Evolutionary conservation across 2,113 vertebrate genomes (phyloP), one percentile per base, ranked within the genome.

Genomic region (Motacilla tschutschensis): DNA sequence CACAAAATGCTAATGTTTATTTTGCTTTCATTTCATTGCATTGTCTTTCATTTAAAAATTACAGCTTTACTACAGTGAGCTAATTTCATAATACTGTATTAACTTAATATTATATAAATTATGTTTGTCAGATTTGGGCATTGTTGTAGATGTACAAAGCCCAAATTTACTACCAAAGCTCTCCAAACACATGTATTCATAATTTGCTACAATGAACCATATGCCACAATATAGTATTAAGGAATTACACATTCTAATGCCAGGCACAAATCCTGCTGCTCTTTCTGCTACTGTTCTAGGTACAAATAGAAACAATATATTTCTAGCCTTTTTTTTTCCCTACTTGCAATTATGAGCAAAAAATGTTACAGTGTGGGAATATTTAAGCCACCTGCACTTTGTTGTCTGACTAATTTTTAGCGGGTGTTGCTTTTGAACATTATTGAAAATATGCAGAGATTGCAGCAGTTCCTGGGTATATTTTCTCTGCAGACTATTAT

Each of bases 81-180:
- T 97, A 96, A 97, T 97, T 97, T 97, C 94, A 92, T 97, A 96
- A 97, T 97, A 93, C 94, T 89, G 96, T 93, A 97, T 97, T 95
- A 96, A 96, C 85, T 95, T 96, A 96, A 97, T 97, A 97, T 97
- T 97, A 93, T 92, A 95, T 97, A 97, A 97, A 97, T 97, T 95
- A 96, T 57, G 17, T 90, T 76, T 93, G 95, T 97, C 96, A 97
- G 94, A 95, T 96, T 93, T 91, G 92, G 87, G 93, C 90, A 95
- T 94, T 95, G 96, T 96, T 94, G 89, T 43, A 73, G 95, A 95
- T 73, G 89, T 93, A 86, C 92, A 92, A 83, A 96, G 85, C 87
- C 94, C 93, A 94, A 95, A 97, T 97, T 96, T 97, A 97, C 96
- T 93, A 81, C 96, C 85, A 83, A 71, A 62, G 91, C 95, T 89